Conservation (phyloP, 2,113 vertebrate species). For the Muscicapa adusta region DNA sequence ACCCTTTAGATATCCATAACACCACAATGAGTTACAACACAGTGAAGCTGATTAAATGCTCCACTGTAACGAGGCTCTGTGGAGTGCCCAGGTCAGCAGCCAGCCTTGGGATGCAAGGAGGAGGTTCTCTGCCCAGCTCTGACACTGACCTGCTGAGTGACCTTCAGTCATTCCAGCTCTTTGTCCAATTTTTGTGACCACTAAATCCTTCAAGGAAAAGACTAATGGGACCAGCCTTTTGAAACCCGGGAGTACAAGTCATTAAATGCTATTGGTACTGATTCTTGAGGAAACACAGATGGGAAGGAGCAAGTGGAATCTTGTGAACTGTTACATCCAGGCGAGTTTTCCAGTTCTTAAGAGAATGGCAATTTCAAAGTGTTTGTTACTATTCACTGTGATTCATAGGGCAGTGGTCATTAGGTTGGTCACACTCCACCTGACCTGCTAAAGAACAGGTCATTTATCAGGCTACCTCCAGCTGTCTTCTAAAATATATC, state of each 20-base stretch:
- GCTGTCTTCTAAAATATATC: neutral
- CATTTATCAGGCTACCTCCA: neutral
- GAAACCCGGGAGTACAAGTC: neutral
- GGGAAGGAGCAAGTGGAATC: neutral
- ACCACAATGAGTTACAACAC: neutral
- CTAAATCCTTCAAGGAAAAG: neutral
- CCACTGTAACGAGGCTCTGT: neutral
- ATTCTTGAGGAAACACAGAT: neutral
- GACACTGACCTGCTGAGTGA: neutral
- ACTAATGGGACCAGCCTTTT: neutral
- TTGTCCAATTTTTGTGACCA: neutral
- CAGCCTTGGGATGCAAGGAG: neutral
- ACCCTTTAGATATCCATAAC: constrained; percentile 26
- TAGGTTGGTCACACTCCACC: neutral
- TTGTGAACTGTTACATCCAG: neutral
- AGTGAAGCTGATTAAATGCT: neutral
- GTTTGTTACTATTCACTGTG: neutral
- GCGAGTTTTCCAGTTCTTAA: neutral
- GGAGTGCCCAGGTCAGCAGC: neutral
- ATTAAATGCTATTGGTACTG: neutral
- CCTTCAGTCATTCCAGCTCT: neutral
- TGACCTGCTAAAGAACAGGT: neutral
- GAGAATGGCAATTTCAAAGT: neutral
- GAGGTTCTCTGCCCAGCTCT: neutral
- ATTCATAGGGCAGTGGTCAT: neutral